These are phyloP conservation scores for Falco rusticolus DNA, from an alignment of 2,797 vertebrate genomes.

Conservation along the genomic window DNA sequence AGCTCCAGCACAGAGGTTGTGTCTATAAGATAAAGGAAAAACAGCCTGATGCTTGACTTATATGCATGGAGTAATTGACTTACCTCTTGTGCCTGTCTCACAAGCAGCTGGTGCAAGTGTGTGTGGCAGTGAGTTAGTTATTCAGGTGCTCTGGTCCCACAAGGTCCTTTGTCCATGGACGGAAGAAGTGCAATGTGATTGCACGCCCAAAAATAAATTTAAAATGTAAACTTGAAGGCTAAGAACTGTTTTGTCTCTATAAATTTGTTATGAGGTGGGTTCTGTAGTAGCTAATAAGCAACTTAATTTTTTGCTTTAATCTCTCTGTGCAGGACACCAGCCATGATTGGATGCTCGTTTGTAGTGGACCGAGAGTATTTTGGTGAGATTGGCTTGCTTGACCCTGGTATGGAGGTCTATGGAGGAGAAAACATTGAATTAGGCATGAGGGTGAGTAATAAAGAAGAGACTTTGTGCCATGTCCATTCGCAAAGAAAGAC, in stretches of 20 bases:
- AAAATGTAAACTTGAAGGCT: neutral
- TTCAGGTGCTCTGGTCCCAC: neutral
- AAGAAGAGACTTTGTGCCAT: neutral
- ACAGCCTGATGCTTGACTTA: neutral
- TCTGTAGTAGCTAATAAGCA: neutral
- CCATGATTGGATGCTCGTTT: slow-evolving; percentile 98
- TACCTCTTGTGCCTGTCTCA: neutral
- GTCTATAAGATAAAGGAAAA: neutral
- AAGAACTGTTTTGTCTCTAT: neutral
- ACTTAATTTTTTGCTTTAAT: neutral
- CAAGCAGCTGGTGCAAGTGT: neutral
- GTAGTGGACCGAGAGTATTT: slow-evolving; percentile 97
- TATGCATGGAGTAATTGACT: neutral
- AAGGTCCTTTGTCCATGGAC: neutral
- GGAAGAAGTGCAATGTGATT: neutral
- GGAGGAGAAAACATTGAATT: slow-evolving; percentile 98
- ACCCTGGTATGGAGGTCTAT: slow-evolving; percentile 98
- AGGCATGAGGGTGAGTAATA: slow-evolving; percentile 92
- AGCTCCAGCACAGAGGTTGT: neutral
- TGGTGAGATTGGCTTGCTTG: slow-evolving; percentile 93
- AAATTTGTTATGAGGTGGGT: neutral
- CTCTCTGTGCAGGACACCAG: slow-evolving; percentile 86
- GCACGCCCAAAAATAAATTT: neutral
- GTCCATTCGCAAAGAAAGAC: neutral
- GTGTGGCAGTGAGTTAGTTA: neutral